Base-by-base conservation (phyloP, 2,797 vertebrate species). In the Gorsachius magnificus region DNA sequence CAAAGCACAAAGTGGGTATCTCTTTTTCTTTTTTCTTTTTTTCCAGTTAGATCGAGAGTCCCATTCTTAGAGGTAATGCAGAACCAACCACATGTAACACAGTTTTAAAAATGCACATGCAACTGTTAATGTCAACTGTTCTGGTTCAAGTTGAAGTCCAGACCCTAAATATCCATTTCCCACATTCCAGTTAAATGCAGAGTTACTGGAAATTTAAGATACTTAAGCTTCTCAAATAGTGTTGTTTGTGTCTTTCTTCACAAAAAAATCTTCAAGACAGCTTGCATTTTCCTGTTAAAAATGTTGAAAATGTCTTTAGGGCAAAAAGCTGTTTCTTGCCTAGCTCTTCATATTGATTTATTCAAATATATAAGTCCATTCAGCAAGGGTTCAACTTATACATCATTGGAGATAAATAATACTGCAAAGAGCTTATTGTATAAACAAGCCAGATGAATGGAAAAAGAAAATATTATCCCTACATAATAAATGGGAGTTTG, bases 391-490 rank as follows among this genome's bases (percentile, higher is more conserved):
- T 93, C 80, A 86, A 86, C 80, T 76, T 95, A 81, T 63, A 83
- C 46, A 87, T 91, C 83, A 77, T 46, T 85, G 48, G 45, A 97
- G 81, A 94, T 87, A 96, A 93, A 95, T 95, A 90, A 80, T 68
- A 61, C 51, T 85, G 64, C 81, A 93, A 96, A 82, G 36, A 89
- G 64, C 66, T 90, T 90, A 89, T 90, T 58, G 26, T 95, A 88
- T 92, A 93, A 97, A 94, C 66, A 92, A 87, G n/a, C 10, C 56
- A 95, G 90, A 94, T 85, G 87, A 94, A 95, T 84, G 71, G 75
- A 87, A 94, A 84, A 96, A 93, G 75, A 89, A 96, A 94, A 87
- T 85, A 89, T 96, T 93, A 80, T 93, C 84, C 71, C 57, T 87
- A 53, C 57, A 71, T 92, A 91, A 95, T 80, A 89, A 91, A 91